These are phyloP conservation scores for Pocillopora grandis DNA, from an alignment of 92 coral and sea anemone species.

Conservation along the genomic window DNA sequence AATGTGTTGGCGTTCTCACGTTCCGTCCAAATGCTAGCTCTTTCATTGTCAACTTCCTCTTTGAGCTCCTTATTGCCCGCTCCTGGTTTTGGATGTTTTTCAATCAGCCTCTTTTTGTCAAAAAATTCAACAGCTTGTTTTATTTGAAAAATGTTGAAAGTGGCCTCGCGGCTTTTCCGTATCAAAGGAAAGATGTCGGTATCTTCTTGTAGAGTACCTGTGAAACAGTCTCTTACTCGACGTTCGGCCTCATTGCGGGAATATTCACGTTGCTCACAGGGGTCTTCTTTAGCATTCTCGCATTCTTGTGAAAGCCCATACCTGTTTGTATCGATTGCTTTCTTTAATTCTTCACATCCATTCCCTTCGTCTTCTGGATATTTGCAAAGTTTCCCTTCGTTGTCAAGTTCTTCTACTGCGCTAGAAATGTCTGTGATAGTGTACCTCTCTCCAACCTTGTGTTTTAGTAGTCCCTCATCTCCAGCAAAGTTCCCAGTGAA, in stretches of 20 bases:
- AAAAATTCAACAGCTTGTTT: background rate
- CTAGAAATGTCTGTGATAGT: background rate
- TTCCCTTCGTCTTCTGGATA: background rate
- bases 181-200: background rate
- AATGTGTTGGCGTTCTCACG: background rate
- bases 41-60: background rate
- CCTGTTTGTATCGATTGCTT: background rate
- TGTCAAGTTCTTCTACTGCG: background rate
- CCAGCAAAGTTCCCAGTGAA: slow-evolving; percentile 11
- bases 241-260: background rate
- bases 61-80: background rate
- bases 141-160: background rate
- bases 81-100: background rate
- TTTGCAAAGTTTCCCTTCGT: background rate
- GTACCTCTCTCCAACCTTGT: background rate
- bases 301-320: background rate
- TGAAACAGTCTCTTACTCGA: background rate
- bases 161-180: background rate
- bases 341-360: background rate
- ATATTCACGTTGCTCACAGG: background rate
- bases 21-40: background rate
- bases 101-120: background rate
- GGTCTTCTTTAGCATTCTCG: background rate
- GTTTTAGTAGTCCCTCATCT: background rate
- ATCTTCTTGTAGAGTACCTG: background rate